A percentile compares a stretch with the other conserved stretches of the same genome.
These are phyloP conservation scores for Lanius collurio DNA, from an alignment of 2,113 vertebrate genomes.

Conservation along the genomic window DNA sequence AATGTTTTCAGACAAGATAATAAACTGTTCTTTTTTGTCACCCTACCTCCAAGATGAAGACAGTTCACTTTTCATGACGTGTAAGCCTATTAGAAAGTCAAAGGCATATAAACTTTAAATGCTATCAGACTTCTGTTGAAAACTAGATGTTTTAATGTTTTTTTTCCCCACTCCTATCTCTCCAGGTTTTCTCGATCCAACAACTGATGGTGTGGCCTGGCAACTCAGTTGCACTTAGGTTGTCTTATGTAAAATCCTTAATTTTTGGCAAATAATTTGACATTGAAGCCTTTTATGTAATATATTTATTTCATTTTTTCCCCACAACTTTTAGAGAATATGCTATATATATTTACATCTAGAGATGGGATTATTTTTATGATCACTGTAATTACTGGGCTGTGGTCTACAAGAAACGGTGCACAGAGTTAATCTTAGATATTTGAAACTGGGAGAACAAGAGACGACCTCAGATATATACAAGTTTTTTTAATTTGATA, in stretches of 20 bases:
- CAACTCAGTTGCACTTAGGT: neutral
- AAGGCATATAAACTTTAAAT: conserved; percentile 16
- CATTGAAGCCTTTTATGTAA: neutral
- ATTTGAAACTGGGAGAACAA: neutral
- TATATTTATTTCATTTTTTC: neutral
- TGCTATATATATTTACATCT: neutral
- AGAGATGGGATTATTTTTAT: neutral
- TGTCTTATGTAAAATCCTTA: neutral
- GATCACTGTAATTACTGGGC: neutral
- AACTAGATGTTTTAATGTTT: neutral
- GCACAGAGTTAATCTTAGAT: neutral
- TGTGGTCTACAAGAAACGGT: neutral
- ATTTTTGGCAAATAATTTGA: neutral
- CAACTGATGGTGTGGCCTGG: neutral
- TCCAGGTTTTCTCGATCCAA: neutral
- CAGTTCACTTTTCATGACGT: conserved; percentile 32
- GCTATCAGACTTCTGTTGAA: neutral
- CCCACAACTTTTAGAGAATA: neutral
- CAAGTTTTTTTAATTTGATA: neutral
- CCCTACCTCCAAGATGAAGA: neutral
- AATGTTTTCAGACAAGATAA: conserved; percentile 23
- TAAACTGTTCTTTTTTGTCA: conserved; percentile 15
- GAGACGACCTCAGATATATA: neutral
- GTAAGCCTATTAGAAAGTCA: neutral
- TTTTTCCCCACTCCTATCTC: neutral